Evolutionary conservation across 2,113 vertebrate species (phyloP).

Genomic region (Pycnonotus jocosus): DNA sequence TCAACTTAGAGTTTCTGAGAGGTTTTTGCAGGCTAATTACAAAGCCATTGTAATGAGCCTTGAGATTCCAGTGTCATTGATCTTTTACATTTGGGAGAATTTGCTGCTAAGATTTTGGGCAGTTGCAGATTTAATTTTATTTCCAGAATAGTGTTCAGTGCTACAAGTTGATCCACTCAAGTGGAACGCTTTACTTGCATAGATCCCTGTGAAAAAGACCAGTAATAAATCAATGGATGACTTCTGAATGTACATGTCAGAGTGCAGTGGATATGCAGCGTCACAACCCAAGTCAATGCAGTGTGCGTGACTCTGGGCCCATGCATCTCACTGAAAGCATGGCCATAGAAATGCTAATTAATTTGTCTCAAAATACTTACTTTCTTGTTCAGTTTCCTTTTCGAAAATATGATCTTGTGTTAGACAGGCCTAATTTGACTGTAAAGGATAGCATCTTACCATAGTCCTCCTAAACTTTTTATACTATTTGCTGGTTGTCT

Average conservation of each 20-base stretch:
- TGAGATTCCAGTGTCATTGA: constrained; percentile 13
- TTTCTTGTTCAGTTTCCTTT: too few relatives aligned
- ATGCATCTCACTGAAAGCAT: not conserved
- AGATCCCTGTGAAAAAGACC: not conserved
- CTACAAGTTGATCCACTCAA: not conserved
- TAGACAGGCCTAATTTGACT: not conserved
- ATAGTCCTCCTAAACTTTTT: not conserved
- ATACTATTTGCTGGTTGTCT: not conserved
- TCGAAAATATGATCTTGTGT: not conserved
- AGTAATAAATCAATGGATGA: not conserved
- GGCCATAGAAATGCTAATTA: not conserved
- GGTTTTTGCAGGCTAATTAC: constrained; percentile 44
- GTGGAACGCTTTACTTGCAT: not conserved
- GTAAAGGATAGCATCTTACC: not conserved
- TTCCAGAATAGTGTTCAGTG: not conserved
- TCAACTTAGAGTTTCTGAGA: constrained; percentile 14
- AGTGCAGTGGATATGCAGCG: not conserved
- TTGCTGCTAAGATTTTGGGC: not conserved
- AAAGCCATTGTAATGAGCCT: constrained; percentile 30
- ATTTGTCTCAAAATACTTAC: not conserved
- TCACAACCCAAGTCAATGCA: not conserved
- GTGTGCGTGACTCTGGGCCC: not conserved
- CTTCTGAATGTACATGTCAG: not conserved
- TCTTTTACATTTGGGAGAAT: constrained; percentile 9
- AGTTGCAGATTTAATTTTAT: not conserved